These are phyloP conservation scores for Anarsia innoxiella DNA, from an alignment of 2,888 invertebrate species.

Conservation along the genomic window DNA sequence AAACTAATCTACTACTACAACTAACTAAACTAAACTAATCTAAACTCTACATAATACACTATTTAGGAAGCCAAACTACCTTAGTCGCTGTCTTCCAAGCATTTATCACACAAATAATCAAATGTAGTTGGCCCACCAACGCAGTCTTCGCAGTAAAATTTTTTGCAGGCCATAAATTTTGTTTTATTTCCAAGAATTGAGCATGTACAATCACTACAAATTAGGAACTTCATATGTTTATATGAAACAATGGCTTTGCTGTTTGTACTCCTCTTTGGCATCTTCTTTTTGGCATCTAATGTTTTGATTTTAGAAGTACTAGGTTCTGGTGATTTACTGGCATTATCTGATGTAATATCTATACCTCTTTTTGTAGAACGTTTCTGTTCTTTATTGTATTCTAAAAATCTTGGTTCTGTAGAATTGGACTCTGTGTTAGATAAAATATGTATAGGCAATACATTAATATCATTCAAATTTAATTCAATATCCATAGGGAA, in stretches of 20 bases:
- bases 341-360: background rate
- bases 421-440: constrained; percentile 8
- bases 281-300: constrained; percentile 9
- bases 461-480: constrained; percentile 13
- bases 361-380: background rate
- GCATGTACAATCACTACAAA: constrained; percentile 10
- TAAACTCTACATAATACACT: too few species aligned
- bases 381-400: constrained; percentile 4
- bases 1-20: too few species aligned
- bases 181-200: constrained; percentile 8
- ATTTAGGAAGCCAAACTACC: too few species aligned
- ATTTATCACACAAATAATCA: too few species aligned
- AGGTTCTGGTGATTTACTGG: constrained; percentile 7
- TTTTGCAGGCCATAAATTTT: constrained; percentile 11
- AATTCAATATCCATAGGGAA: constrained; percentile 12
- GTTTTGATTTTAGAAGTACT: constrained; percentile 5
- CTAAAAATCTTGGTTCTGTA: constrained; percentile 11
- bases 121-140: too few species aligned
- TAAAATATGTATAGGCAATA: constrained; percentile 9
- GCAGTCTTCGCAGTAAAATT: too few species aligned
- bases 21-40: too few species aligned
- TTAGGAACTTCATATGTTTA: constrained; percentile 8
- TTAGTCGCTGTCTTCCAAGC: too few species aligned
- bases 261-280: constrained; percentile 11
- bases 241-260: too few species aligned